These are phyloP conservation scores for Crotalus horridus DNA, from an alignment of 2,113 vertebrate species.

Conservation along the genomic window DNA sequence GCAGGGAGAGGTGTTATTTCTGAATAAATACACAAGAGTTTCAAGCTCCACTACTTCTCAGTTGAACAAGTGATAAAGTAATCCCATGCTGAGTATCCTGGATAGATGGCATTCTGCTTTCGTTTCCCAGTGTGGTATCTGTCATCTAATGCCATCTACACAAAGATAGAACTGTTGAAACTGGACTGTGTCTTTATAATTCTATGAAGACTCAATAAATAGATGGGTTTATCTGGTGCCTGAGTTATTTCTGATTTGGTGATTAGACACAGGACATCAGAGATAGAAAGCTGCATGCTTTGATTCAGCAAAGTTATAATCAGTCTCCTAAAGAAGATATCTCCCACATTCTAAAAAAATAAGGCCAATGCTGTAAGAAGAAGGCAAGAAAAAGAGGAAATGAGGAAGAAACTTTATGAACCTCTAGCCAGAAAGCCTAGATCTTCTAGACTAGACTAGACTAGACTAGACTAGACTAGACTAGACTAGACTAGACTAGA, in stretches of 20 bases:
- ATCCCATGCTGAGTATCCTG: neutral
- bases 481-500: no score
- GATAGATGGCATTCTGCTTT: neutral
- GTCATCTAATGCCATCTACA: neutral
- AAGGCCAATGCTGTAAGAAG: neutral
- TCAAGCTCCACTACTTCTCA: neutral
- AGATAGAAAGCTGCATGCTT: neutral
- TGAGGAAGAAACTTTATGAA: neutral
- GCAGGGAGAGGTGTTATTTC: neutral
- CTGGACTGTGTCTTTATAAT: neutral
- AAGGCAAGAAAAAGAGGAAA: neutral
- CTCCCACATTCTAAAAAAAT: neutral
- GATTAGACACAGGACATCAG: neutral
- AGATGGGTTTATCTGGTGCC: neutral
- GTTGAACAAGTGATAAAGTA: neutral
- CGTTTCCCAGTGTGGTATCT: neutral
- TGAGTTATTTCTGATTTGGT: neutral
- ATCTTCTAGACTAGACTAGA: no score
- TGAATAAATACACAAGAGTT: neutral
- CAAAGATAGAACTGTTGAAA: neutral
- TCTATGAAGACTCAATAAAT: neutral
- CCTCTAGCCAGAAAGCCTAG: neutral
- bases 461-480: no score
- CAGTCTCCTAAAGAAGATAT: neutral
- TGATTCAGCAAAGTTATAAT: neutral